These are phyloP conservation scores for Zygaena filipendulae DNA, from an alignment of 2,888 invertebrate species.

Conservation along the genomic window DNA sequence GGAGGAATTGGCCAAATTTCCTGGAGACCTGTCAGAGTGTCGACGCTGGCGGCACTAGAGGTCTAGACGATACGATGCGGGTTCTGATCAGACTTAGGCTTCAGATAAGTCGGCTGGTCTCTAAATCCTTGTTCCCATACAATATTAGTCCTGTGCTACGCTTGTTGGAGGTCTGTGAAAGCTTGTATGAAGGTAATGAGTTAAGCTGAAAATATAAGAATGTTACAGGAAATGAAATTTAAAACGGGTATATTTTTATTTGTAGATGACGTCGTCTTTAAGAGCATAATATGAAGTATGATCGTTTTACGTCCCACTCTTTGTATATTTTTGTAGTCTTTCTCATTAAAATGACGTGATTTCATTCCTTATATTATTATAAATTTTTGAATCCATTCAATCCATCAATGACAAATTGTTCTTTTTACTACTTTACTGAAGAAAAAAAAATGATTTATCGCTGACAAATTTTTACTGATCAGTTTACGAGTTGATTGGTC, in stretches of 20 bases:
- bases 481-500: no score
- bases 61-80: conserved; percentile 84
- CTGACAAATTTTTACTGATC: no score
- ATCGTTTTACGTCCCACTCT: no score
- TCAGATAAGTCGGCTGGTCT: conserved; percentile 85
- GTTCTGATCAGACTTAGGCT: conserved; percentile 82
- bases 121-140: conserved; percentile 87
- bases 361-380: no score
- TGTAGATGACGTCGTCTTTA: no score
- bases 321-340: no score
- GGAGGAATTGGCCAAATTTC: conserved; percentile 86
- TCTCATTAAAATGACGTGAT: no score
- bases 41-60: conserved; percentile 62
- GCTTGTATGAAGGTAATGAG: conserved; percentile 85
- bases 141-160: conserved; percentile 89
- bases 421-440: no score
- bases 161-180: conserved; percentile 85
- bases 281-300: no score
- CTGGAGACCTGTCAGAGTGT: conserved; percentile 78
- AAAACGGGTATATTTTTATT: conserved; percentile 6
- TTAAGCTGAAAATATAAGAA: conserved; percentile 69
- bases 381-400: no score
- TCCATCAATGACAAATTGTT: no score
- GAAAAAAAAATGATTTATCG: no score
- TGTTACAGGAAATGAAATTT: conserved; percentile 3